Conservation (phyloP, 2,888 invertebrate species). For the Drosophila fulvimacula region DNA sequence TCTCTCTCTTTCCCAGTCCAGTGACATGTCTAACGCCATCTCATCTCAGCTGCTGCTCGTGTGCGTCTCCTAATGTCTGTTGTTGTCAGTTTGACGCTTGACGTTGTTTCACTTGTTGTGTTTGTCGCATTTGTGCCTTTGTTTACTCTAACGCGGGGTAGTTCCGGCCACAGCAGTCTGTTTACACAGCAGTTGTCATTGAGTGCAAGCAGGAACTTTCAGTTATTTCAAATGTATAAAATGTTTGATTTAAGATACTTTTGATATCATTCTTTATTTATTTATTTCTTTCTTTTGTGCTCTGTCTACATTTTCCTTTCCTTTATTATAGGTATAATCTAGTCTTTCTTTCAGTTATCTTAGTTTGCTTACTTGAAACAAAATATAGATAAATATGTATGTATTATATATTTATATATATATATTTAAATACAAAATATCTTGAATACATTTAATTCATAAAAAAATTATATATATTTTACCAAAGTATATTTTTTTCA, state of each 20-base stretch:
- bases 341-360: no score
- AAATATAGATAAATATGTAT: no score
- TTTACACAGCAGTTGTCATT: neutral
- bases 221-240: neutral
- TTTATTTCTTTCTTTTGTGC: neutral
- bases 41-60: constrained; percentile 32
- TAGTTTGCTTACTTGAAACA: no score
- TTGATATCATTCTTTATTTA: neutral
- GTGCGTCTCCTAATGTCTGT: constrained; percentile 69
- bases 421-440: no score
- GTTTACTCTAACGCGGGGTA: constrained; percentile 27
- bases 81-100: constrained; percentile 78
- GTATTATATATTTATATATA: no score
- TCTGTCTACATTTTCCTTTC: neutral
- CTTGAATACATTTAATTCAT: no score
- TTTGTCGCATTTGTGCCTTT: constrained; percentile 31
- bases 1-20: constrained; percentile 1
- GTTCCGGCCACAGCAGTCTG: constrained; percentile 18
- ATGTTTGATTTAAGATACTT: neutral
- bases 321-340: no score
- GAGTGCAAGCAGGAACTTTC: neutral
- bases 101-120: constrained; percentile 53
- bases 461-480: no score
- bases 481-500: no score
- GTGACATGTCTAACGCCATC: constrained; percentile 10